Percentiles rank a stretch among this genome's conserved stretches.
phyloP scores from a whole-genome alignment of 2,888 invertebrate species.

The Criorhina ranunculi region DNA sequence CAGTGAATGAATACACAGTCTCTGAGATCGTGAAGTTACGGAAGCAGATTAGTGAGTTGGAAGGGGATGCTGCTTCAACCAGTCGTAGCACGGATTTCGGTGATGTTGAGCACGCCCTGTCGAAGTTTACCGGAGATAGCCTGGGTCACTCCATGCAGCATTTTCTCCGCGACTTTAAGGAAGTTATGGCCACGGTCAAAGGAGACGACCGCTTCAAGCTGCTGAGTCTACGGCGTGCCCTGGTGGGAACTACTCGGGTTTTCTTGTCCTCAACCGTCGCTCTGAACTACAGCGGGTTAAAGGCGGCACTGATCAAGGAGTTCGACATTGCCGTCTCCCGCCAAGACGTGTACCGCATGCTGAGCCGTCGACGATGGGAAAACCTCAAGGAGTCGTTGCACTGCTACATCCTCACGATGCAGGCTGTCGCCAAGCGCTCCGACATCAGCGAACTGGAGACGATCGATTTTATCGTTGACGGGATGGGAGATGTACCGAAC shows the following conservation, averaged over 20 bases:
- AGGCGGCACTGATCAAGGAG: conserved; percentile 14
- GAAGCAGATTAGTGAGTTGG: no score
- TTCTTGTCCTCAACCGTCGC: no score
- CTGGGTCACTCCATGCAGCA: conserved; percentile 9
- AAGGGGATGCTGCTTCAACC: neutral
- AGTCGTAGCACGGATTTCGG: neutral
- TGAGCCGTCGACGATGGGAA: conserved; percentile 35
- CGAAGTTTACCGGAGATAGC: conserved; percentile 21
- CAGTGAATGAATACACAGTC: conserved; percentile 17
- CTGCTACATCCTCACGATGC: conserved; percentile 38
- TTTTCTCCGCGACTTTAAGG: conserved; percentile 35
- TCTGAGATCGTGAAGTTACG: no score
- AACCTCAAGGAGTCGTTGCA: conserved; percentile 27
- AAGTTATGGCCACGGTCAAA: conserved; percentile 3
- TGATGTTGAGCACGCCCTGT: neutral
- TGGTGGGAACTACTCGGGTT: neutral
- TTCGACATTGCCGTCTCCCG: conserved; percentile 28
- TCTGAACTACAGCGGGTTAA: conserved; percentile 24
- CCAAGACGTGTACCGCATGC: conserved; percentile 44
- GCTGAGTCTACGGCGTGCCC: conserved; percentile 1
- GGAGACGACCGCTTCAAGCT: conserved; percentile 36
- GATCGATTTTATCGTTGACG: conserved; percentile 2
- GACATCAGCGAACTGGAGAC: neutral
- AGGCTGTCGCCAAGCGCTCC: conserved; percentile 4
- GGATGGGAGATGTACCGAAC: conserved; percentile 2